These are phyloP conservation scores for Apamea crenata DNA, from an alignment of 2,888 invertebrate species.

Conservation along the genomic window DNA sequence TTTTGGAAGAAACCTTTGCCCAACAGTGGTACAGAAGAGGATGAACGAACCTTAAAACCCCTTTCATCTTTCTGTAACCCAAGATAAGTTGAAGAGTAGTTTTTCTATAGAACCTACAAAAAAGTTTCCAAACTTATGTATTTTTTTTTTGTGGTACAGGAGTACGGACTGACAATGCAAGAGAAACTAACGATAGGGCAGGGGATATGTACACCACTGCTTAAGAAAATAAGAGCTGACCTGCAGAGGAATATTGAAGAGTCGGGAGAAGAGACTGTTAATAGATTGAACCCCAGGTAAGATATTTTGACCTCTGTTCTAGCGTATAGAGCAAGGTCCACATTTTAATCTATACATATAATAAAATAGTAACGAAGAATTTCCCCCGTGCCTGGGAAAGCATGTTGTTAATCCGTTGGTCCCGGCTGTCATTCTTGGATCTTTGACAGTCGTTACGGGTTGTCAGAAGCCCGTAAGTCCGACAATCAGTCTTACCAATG, in stretches of 20 bases:
- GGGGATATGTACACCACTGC: constrained; percentile 98
- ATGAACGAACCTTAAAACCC: neutral
- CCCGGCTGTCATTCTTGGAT: neutral
- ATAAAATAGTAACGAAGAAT: neutral
- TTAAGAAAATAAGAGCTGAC: constrained; percentile 98
- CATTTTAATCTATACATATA: neutral
- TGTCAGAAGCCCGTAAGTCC: neutral
- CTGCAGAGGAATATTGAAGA: constrained; percentile 98
- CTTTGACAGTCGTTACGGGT: neutral
- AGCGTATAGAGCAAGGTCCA: neutral
- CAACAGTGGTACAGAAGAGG: neutral
- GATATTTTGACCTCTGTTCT: neutral
- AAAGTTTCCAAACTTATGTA: neutral
- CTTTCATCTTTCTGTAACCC: neutral
- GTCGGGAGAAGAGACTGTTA: constrained; percentile 97
- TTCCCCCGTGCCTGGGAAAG: too few relatives aligned
- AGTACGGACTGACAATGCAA: constrained; percentile 98
- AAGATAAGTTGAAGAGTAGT: neutral
- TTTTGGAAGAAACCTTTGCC: neutral
- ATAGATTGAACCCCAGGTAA: constrained; percentile 97
- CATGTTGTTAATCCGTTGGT: neutral
- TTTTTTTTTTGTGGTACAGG: constrained; percentile 88
- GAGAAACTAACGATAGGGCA: constrained; percentile 99
- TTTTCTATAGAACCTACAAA: neutral
- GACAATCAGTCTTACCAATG: neutral